Conservation (phyloP, 64 coral and sea anemone genomes). For the Montipora capricornis region DNA sequence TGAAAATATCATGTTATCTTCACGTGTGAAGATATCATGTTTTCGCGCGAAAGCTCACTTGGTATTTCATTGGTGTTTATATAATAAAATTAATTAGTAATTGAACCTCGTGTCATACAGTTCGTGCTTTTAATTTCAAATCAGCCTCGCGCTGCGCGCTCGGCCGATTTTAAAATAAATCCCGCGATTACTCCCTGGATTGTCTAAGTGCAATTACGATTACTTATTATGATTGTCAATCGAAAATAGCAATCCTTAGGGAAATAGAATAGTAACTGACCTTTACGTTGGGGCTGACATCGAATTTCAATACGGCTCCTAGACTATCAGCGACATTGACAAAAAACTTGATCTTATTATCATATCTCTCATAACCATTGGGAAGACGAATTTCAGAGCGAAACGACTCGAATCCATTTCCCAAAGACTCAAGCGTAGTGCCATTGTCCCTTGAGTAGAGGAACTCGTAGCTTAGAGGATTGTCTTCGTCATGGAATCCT, state of each 20-base stretch:
- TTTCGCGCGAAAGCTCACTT: too few species aligned
- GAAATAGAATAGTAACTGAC: neutral
- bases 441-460: neutral
- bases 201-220: too few species aligned
- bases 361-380: neutral
- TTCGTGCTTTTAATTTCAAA: too few species aligned
- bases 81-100: too few species aligned
- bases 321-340: neutral
- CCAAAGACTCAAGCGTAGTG: neutral
- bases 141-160: too few species aligned
- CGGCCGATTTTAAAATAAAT: too few species aligned
- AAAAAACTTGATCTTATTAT: neutral
- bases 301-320: neutral
- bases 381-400: neutral
- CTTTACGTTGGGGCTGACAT: neutral
- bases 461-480: constrained; percentile 33
- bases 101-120: too few species aligned
- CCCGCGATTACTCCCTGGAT: too few species aligned
- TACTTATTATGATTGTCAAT: too few species aligned
- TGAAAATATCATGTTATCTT: too few species aligned
- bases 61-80: too few species aligned
- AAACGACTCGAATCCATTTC: neutral
- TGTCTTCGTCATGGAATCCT: constrained; percentile 17
- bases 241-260: neutral
- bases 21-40: too few species aligned